phyloP scores from a whole-genome alignment of 2,888 invertebrate genomes.

The Atethmia centrago region DNA sequence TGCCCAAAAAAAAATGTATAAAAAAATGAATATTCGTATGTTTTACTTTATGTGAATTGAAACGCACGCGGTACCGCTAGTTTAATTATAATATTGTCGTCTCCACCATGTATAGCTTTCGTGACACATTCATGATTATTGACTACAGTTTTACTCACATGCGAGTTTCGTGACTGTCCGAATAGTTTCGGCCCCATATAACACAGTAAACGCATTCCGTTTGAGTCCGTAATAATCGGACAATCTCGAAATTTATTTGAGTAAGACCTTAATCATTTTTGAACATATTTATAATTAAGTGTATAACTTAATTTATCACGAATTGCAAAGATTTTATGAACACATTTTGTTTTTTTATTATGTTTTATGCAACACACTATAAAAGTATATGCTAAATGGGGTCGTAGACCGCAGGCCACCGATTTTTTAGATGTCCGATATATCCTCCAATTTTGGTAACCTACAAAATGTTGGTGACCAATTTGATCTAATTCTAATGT shows the following conservation, averaged over 20 bases:
- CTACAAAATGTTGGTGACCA: conserved; percentile 1
- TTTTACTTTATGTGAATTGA: too few relatives aligned
- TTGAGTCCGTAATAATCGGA: neutral
- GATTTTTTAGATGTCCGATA: conserved; percentile 7
- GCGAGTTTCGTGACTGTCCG: neutral
- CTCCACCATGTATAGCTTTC: too few relatives aligned
- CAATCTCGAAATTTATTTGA: neutral
- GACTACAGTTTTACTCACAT: neutral
- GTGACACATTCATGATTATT: neutral
- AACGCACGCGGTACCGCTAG: too few relatives aligned
- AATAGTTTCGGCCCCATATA: neutral
- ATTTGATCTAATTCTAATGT: neutral
- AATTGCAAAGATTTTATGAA: conserved; percentile 46
- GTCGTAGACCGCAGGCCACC: conserved; percentile 11
- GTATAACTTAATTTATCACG: conserved; percentile 40
- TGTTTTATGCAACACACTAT: neutral
- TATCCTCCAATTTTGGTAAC: neutral
- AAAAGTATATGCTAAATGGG: conserved; percentile 24
- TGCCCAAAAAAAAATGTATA: too few relatives aligned
- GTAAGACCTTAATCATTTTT: neutral
- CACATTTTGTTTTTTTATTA: conserved; percentile 33
- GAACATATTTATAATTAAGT: conserved; percentile 36
- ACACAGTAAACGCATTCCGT: neutral
- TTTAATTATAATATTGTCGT: neutral
- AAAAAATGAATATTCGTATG: too few relatives aligned